These are phyloP conservation scores for Pterophyllum scalare DNA, from an alignment of 2,113 vertebrate species.

Conservation along the genomic window DNA sequence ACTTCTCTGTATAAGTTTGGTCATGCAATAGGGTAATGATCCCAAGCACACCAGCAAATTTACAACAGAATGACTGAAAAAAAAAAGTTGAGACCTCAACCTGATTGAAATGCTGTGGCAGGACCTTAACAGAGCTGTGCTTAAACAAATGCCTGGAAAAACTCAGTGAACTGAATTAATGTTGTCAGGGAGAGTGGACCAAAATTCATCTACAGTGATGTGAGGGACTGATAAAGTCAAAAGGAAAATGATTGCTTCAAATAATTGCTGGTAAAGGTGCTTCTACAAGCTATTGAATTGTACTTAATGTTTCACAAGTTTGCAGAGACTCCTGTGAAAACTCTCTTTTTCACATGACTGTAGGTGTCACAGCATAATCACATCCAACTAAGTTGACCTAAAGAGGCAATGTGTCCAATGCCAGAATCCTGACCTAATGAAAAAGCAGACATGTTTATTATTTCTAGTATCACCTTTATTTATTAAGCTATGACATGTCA, in stretches of 20 bases:
- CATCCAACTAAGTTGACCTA: neutral
- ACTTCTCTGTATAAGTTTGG: neutral
- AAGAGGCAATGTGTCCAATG: neutral
- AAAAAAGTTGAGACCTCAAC: neutral
- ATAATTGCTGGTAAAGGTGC: neutral
- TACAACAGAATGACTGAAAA: neutral
- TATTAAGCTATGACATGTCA: neutral
- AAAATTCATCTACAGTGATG: neutral
- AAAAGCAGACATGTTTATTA: neutral
- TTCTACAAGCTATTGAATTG: neutral
- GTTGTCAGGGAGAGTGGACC: neutral
- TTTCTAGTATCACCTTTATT: too few species aligned
- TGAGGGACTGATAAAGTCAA: neutral
- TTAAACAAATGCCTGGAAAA: neutral
- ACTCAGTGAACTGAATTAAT: neutral
- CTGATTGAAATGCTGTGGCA: too few species aligned
- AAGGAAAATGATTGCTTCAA: neutral
- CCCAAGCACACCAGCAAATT: neutral
- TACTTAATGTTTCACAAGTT: neutral
- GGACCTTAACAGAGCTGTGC: too few species aligned
- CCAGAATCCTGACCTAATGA: neutral
- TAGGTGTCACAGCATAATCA: neutral
- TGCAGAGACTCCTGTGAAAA: neutral
- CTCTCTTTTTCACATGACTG: neutral
- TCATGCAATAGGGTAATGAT: neutral